Evolutionary conservation across 53 echinoderm and acorn worm genomes (phyloP).

Genomic region (Paracentrotus lividus): DNA sequence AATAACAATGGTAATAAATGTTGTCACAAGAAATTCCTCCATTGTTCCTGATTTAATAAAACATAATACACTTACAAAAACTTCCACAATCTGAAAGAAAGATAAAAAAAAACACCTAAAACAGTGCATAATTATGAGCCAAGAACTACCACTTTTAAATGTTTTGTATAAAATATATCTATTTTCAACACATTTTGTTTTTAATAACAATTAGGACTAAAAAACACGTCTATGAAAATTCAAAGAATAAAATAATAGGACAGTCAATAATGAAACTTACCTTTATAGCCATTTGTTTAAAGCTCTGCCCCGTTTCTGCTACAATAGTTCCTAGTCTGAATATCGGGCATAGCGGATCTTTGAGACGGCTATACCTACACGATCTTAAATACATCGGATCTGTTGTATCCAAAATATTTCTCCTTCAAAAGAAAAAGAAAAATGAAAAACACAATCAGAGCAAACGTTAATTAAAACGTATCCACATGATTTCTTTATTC

Average conservation of each 20-base stretch:
- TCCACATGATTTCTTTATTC: no score
- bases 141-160: no score
- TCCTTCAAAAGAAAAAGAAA: conserved; percentile 73
- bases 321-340: conserved; percentile 87
- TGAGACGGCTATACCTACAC: conserved; percentile 73
- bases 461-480: neutral
- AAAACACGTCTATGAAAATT: neutral
- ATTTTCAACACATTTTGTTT: neutral
- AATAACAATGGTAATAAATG: no score
- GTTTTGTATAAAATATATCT: neutral
- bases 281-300: conserved; percentile 81
- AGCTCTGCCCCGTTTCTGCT: conserved; percentile 77
- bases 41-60: no score
- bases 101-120: neutral
- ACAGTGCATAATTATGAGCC: neutral
- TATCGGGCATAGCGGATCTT: conserved; percentile 83
- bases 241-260: neutral
- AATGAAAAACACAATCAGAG: neutral
- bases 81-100: no score
- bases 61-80: no score
- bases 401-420: conserved; percentile 86
- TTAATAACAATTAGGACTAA: neutral
- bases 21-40: no score
- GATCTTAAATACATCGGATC: conserved; percentile 74
- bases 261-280: conserved; percentile 71